Conservation (phyloP, 2,113 vertebrate genomes). For the Triplophysa rosa region DNA sequence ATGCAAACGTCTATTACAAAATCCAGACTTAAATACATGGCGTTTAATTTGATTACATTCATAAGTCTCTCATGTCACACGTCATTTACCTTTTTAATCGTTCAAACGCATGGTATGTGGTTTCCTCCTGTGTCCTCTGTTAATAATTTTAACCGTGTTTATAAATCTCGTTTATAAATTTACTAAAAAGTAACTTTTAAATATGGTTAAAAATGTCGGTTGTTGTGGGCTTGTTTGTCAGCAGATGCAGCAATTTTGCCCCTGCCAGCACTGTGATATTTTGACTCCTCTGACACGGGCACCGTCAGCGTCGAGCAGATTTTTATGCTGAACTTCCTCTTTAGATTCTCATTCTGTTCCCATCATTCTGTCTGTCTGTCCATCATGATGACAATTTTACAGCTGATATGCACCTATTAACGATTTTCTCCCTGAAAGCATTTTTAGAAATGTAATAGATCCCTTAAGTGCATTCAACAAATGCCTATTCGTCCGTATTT, state of each 20-base stretch:
- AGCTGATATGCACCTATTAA: constrained; percentile 2
- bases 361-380: not conserved
- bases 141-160: no score
- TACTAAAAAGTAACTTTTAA: constrained; percentile 2
- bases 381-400: not conserved
- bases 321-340: constrained; percentile 14
- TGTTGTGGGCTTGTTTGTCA: not conserved
- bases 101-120: no score
- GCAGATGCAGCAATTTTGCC: constrained; percentile 32
- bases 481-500: constrained; percentile 7
- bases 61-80: no score
- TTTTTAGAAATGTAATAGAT: constrained; percentile 17
- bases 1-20: no score
- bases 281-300: constrained; percentile 25
- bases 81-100: no score
- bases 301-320: constrained; percentile 14
- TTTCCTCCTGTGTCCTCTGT: no score
- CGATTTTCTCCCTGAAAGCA: constrained; percentile 15
- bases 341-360: constrained; percentile 3
- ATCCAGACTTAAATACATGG: no score
- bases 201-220: constrained; percentile 27
- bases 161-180: no score
- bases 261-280: constrained; percentile 16
- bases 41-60: no score
- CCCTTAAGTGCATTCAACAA: not conserved